Base-by-base conservation (phyloP, 2,797 vertebrate species). In the Anguilla anguilla region DNA sequence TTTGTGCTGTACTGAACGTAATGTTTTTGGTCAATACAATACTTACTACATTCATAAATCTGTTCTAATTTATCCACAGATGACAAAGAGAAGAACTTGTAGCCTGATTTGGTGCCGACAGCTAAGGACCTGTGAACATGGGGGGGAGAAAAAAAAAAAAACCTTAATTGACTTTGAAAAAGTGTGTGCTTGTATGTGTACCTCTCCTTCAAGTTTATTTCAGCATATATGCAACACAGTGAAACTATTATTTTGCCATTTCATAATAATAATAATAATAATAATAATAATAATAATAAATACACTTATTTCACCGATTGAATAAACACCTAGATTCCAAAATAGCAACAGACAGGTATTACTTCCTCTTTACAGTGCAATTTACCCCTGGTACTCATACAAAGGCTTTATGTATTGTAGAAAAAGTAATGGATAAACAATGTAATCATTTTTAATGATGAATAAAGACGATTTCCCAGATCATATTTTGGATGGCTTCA, bases 1-100 rank as follows among this genome's bases (percentile, higher is more conserved):
- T 77, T 35, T 77, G 35, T 43, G 39, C 13, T 43, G 35, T 77
- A 77, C 43, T 77, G 0, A 77, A 43, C 11, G 13, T 77, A 3
- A 43, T 43, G 46, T 49, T 51, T n/a, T 51, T 25, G 46, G 43
- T 49, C 39, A 81, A 49, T 7, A 22, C 3, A 90, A 90, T 94
- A 99, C 98, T 98, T 96, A 99, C 99, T 97, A 97, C 98, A 99
- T 97, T 99, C 99, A 96, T 99, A 99, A 93, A 99, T 99, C 95
- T 99, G 99, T 94, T 99, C 98, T 96, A 99, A 95, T 95, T 99
- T 99, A 96, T 99, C 99, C 95, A 99, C 98, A 88, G 98, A 98
- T 89, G 98, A 98, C 92, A 99, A 95, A 89, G 99, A 99, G 96
- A 99, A 99, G 94, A 99, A 99, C 94, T 99, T 99, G 96, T 99